Percentiles rank a stretch among this genome's conserved stretches.
These are phyloP conservation scores for Oncorhynchus nerka DNA, from an alignment of 2,113 vertebrate genomes.

Conservation along the genomic window DNA sequence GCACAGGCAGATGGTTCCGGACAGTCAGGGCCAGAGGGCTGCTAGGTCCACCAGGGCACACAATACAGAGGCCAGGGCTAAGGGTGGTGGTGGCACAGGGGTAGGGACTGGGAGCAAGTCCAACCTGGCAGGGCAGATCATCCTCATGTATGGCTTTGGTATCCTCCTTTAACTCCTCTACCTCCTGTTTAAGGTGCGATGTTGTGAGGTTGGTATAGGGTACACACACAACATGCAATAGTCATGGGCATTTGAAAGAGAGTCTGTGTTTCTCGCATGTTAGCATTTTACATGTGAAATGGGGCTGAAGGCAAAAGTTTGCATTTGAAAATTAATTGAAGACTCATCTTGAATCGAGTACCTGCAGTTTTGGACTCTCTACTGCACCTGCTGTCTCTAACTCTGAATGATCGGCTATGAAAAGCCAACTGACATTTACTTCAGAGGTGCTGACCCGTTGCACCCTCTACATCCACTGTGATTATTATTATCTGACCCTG, in stretches of 20 bases:
- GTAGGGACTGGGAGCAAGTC: conserved; percentile 70
- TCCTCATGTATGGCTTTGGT: conserved; percentile 95
- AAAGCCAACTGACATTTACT: no score
- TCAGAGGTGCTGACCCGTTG: no score
- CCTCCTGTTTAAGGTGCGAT: conserved; percentile 93
- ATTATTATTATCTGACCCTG: no score
- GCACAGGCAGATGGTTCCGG: conserved; percentile 67
- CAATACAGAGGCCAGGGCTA: conserved; percentile 84
- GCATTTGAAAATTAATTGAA: neutral
- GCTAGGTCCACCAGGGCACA: conserved; percentile 77
- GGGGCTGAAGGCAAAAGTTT: no score
- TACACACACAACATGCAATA: no score
- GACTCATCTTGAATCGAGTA: neutral
- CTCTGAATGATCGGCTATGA: no score
- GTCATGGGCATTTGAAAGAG: no score
- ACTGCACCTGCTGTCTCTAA: no score
- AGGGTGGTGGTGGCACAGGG: conserved; percentile 65
- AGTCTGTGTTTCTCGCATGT: no score
- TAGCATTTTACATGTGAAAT: no score
- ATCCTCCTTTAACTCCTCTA: conserved; percentile 96
- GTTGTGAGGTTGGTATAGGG: conserved; percentile 3
- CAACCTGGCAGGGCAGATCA: conserved; percentile 93
- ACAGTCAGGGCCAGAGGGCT: conserved; percentile 54
- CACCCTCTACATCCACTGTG: no score
- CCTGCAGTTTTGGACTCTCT: no score